phyloP scores from a whole-genome alignment of 1,140 invertebrate species.

The Saccostrea cuccullata region DNA sequence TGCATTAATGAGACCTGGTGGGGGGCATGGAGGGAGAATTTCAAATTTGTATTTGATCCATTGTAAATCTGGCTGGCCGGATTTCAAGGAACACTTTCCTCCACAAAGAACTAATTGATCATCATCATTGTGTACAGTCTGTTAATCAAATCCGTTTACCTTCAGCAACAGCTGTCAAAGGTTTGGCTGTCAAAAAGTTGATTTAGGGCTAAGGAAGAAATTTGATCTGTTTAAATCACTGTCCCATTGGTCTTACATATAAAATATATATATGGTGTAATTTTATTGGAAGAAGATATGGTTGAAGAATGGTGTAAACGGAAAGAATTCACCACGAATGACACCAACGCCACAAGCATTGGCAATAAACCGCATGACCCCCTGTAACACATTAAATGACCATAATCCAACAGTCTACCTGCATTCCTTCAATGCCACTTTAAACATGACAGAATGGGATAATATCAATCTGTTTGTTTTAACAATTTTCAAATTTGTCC shows the following conservation, averaged over 20 bases:
- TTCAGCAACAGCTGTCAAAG: not conserved
- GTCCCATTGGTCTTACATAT: not conserved
- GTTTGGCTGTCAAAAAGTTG: not conserved
- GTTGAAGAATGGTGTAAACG: not conserved
- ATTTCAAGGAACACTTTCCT: not conserved
- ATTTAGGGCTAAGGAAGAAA: not conserved
- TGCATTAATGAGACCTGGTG: not conserved
- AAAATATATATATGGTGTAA: not conserved
- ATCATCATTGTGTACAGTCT: not conserved
- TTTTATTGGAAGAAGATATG: not conserved
- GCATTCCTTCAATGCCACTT: conserved; percentile 14
- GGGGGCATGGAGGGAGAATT: not conserved
- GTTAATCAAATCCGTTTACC: not conserved
- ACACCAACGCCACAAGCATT: not conserved
- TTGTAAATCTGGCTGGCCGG: not conserved
- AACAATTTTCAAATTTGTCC: conserved; percentile 10
- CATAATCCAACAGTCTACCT: not conserved
- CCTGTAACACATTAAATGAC: conserved; percentile 17
- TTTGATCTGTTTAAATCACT: not conserved
- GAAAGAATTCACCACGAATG: not conserved
- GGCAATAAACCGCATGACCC: conserved; percentile 7
- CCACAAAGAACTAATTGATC: not conserved
- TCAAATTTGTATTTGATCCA: not conserved
- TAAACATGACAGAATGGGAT: conserved; percentile 21
- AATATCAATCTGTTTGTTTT: not conserved